Conservation (phyloP, 2,113 vertebrate genomes). For the Crypturellus undulatus region DNA sequence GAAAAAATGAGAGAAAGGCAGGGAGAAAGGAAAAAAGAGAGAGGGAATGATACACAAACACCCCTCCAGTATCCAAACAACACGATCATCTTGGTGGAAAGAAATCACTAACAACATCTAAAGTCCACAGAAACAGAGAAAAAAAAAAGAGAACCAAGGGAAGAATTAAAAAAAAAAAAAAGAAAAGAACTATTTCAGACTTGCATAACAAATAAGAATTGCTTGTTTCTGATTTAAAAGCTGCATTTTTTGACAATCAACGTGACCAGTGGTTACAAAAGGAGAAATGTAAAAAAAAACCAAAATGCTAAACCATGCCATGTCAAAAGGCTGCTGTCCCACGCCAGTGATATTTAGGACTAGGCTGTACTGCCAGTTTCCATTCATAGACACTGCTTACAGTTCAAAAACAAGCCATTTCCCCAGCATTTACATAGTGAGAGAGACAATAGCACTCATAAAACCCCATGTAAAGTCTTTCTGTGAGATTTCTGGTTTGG, state of each 20-base stretch:
- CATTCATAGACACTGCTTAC: background rate
- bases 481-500: background rate
- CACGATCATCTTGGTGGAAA: background rate
- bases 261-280: slow-evolving; percentile 64
- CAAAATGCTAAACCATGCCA: slow-evolving; percentile 2
- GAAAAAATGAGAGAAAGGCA: background rate
- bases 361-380: background rate
- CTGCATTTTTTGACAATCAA: slow-evolving; percentile 28
- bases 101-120: background rate
- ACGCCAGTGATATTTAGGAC: background rate
- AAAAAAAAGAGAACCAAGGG: too few relatives aligned
- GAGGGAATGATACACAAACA: background rate
- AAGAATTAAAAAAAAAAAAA: too few relatives aligned
- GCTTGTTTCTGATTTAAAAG: slow-evolving; percentile 48
- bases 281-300: slow-evolving; percentile 30
- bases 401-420: background rate
- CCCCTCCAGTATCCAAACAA: background rate
- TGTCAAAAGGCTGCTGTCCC: slow-evolving; percentile 42
- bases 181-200: slow-evolving; percentile 21
- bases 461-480: background rate
- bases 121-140: background rate
- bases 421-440: background rate
- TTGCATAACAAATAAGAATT: background rate
- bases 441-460: background rate
- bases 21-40: too few relatives aligned